Evolutionary conservation across 2,113 vertebrate genomes (phyloP).

Genomic region (Aphelocoma coerulescens): DNA sequence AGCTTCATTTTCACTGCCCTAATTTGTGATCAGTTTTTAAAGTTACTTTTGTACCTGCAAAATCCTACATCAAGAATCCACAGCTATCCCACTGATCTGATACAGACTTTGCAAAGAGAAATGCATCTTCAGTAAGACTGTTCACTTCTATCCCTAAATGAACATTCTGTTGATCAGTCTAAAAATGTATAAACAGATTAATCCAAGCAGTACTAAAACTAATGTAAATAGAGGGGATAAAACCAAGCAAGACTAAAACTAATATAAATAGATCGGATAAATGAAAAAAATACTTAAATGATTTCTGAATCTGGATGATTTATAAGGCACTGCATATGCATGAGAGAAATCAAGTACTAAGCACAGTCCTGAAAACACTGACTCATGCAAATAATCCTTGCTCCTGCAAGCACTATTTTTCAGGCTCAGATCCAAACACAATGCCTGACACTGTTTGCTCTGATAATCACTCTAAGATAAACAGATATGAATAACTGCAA

Average conservation of each 20-base stretch:
- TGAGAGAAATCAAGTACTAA: slow-evolving; percentile 57
- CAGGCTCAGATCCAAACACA: slow-evolving; percentile 60
- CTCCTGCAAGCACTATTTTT: slow-evolving; percentile 50
- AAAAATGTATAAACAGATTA: slow-evolving; percentile 24
- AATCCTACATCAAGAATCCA: background rate
- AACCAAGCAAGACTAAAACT: slow-evolving; percentile 8
- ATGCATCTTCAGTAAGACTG: background rate
- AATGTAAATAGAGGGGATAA: slow-evolving; percentile 15
- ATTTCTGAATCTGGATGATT: slow-evolving; percentile 54
- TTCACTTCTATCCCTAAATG: background rate
- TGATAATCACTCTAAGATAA: slow-evolving; percentile 68
- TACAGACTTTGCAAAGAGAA: background rate
- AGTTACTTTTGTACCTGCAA: background rate
- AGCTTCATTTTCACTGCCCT: background rate
- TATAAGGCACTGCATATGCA: slow-evolving; percentile 48
- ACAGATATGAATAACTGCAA: slow-evolving; percentile 63
- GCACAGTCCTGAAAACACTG: slow-evolving; percentile 34
- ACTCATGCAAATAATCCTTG: slow-evolving; percentile 53
- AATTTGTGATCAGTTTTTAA: background rate
- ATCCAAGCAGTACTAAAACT: background rate
- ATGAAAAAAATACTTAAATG: slow-evolving; percentile 17
- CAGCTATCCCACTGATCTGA: background rate
- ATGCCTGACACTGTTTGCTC: slow-evolving; percentile 69
- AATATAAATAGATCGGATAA: slow-evolving; percentile 19
- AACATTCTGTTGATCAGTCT: background rate